These are phyloP conservation scores for Trachymyrmex cornetzi DNA, from an alignment of 1,140 invertebrate genomes.

Conservation along the genomic window DNA sequence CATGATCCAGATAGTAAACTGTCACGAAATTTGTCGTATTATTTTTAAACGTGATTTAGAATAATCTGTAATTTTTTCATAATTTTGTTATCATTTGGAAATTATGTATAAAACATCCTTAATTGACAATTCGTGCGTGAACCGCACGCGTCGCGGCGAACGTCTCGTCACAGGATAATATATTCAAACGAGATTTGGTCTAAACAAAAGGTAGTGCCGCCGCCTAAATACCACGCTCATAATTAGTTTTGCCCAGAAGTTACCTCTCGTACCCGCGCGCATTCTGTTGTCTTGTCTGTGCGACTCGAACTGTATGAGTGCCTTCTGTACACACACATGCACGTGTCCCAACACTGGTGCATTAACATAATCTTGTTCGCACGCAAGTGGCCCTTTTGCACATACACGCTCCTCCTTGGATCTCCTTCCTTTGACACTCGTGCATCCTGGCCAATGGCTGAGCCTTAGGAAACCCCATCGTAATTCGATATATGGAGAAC, in stretches of 20 bases:
- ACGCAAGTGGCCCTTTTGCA: conserved; percentile 72
- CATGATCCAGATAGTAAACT: no score
- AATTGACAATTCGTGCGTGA: conserved; percentile 70
- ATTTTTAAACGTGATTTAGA: no score
- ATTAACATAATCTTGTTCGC: conserved; percentile 81
- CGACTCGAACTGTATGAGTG: conserved; percentile 28
- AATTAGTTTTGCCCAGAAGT: conserved; percentile 81
- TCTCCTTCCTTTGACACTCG: conserved; percentile 73
- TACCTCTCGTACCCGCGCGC: conserved; percentile 57
- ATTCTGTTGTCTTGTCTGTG: conserved; percentile 8
- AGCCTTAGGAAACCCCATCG: conserved; percentile 68
- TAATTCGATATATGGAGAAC: conserved; percentile 76
- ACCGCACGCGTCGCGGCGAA: conserved; percentile 32
- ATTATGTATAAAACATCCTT: conserved; percentile 2
- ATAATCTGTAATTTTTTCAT: no score
- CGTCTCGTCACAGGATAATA: conserved; percentile 66
- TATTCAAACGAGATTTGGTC: conserved; percentile 81
- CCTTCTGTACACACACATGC: not conserved
- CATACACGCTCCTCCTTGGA: conserved; percentile 66
- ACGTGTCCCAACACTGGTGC: conserved; percentile 32
- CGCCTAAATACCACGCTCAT: conserved; percentile 77
- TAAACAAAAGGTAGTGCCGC: conserved; percentile 78
- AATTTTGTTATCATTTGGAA: no score
- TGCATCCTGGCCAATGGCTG: conserved; percentile 70
- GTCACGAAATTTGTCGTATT: no score